These are phyloP conservation scores for Bufotes viridis DNA, from an alignment of 2,797 vertebrate genomes.

Conservation along the genomic window DNA sequence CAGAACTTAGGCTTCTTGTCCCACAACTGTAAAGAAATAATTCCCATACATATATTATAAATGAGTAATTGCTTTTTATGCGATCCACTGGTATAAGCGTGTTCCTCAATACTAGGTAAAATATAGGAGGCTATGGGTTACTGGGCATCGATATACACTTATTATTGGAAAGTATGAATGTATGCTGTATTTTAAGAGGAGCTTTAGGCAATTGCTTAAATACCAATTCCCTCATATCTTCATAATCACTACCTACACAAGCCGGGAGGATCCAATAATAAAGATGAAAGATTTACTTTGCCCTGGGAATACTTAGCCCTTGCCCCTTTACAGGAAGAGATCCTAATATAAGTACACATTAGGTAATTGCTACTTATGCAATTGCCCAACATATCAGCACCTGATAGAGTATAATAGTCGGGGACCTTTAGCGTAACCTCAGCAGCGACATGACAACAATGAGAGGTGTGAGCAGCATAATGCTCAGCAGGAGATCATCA, in stretches of 20 bases:
- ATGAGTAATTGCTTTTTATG: neutral
- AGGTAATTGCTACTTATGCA: neutral
- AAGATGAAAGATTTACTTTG: neutral
- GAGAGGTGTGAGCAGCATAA: neutral
- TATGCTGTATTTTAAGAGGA: neutral
- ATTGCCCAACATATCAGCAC: neutral
- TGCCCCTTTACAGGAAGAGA: neutral
- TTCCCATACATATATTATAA: neutral
- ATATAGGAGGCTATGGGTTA: too few species aligned
- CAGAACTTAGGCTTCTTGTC: neutral
- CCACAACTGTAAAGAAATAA: neutral
- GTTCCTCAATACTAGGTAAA: too few species aligned
- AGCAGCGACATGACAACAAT: constrained; percentile 3
- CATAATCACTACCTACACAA: neutral
- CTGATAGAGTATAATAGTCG: neutral
- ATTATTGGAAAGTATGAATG: neutral
- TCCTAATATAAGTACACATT: neutral
- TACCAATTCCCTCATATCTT: neutral
- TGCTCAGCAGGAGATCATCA: neutral
- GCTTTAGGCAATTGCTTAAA: neutral
- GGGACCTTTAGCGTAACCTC: neutral
- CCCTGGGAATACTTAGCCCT: neutral
- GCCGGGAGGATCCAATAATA: neutral
- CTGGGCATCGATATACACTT: neutral
- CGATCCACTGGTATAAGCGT: neutral